Conservation (phyloP, 2,888 invertebrate species). For the Pyrrhia umbra region DNA sequence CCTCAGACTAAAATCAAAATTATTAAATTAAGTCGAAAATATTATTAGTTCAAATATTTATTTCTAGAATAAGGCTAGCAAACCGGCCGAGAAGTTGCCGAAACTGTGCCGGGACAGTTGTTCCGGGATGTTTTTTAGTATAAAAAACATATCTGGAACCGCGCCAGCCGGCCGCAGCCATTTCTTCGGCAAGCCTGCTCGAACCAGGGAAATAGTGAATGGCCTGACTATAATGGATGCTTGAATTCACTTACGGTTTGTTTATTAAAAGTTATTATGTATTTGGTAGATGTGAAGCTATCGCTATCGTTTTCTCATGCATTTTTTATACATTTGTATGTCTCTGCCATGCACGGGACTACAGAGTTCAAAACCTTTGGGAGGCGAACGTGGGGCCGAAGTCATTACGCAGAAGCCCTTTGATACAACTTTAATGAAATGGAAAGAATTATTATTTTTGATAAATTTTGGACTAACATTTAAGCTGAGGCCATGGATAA, state of each 20-base stretch:
- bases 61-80: constrained; percentile 53
- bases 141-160: constrained; percentile 50
- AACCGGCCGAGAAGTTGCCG: constrained; percentile 60
- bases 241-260: constrained; percentile 35
- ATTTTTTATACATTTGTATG: no score
- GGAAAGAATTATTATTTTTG: no score
- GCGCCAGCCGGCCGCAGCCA: constrained; percentile 46
- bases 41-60: constrained; percentile 28
- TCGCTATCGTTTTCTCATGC: no score
- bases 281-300: not conserved
- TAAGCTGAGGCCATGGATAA: no score
- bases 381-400: no score
- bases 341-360: no score
- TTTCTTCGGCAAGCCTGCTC: constrained; percentile 16
- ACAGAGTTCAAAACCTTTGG: no score
- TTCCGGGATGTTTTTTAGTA: constrained; percentile 56
- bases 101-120: constrained; percentile 59
- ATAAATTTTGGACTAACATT: no score
- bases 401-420: no score
- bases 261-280: constrained; percentile 24
- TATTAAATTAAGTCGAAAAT: constrained; percentile 17
- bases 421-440: no score
- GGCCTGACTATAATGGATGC: constrained; percentile 16
- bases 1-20: not conserved
- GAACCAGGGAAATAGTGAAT: constrained; percentile 30